These are phyloP conservation scores for Noctua janthina DNA, from an alignment of 2,888 invertebrate species.

Conservation along the genomic window DNA sequence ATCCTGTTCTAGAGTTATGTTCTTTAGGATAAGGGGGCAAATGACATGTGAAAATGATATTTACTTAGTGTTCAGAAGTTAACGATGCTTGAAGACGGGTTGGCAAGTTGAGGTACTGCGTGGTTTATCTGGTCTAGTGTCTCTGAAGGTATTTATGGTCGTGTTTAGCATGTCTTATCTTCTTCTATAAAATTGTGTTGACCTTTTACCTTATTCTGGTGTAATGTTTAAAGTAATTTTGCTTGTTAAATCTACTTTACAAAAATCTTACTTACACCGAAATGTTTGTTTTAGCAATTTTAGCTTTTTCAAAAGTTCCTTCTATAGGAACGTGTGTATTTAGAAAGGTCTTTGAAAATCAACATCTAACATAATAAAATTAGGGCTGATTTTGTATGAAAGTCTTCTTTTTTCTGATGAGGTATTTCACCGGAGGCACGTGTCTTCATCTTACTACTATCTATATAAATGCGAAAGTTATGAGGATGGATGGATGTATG, in stretches of 20 bases:
- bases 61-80: constrained; percentile 34
- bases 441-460: background rate
- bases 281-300: background rate
- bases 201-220: background rate
- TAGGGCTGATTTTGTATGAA: background rate
- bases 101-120: background rate
- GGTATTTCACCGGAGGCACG: background rate
- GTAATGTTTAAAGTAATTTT: background rate
- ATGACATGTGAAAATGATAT: constrained; percentile 52
- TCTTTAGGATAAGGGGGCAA: constrained; percentile 34
- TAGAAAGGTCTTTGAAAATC: background rate
- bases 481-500: background rate
- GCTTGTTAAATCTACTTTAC: background rate
- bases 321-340: background rate
- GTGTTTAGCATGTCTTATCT: background rate
- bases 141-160: constrained; percentile 4
- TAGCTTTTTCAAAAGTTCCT: too few species aligned
- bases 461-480: background rate
- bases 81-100: constrained; percentile 41
- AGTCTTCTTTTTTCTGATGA: background rate
- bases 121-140: constrained; percentile 37
- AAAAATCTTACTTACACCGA: background rate
- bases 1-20: constrained; percentile 18
- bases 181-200: background rate
- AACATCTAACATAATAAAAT: background rate